Evolutionary conservation across 2,113 vertebrate genomes (phyloP).

Genomic region (Dicentrarchus labrax): DNA sequence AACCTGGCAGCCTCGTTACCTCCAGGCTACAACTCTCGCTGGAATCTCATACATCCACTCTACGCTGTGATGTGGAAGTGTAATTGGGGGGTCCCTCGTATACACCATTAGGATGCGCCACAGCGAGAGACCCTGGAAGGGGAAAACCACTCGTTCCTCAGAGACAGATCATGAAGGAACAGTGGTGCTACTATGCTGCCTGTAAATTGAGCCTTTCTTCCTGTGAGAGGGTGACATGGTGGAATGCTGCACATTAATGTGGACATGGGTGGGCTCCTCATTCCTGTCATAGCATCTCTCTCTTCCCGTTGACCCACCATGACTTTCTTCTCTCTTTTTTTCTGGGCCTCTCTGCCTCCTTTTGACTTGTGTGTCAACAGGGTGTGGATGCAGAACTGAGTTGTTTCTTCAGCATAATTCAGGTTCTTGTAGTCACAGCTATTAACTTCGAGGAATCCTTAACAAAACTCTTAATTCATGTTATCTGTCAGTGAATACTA

Average conservation of each 20-base stretch:
- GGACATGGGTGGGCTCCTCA: conserved; percentile 82
- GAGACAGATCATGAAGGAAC: conserved; percentile 65
- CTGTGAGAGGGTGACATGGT: conserved; percentile 77
- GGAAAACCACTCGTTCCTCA: conserved; percentile 54
- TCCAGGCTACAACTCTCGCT: conserved; percentile 36
- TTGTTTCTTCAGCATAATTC: neutral
- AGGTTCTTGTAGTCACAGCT: neutral
- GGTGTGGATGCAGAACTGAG: conserved; percentile 9
- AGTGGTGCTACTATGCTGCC: conserved; percentile 75
- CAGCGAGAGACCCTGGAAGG: conserved; percentile 51
- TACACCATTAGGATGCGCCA: conserved; percentile 53
- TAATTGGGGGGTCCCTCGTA: conserved; percentile 39
- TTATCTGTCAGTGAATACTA: neutral
- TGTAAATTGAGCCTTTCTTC: conserved; percentile 83
- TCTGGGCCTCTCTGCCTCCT: neutral
- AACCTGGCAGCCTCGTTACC: conserved; percentile 45
- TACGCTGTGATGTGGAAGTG: conserved; percentile 34
- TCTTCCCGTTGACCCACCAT: conserved; percentile 63
- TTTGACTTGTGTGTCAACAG: conserved; percentile 30
- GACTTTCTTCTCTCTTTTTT: conserved; percentile 39
- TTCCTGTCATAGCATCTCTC: conserved; percentile 75
- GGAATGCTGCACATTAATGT: conserved; percentile 81
- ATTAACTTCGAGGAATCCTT: neutral
- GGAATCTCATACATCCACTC: conserved; percentile 7
- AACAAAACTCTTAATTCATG: no score